Evolutionary conservation across 2,888 invertebrate species (phyloP).

Genomic region (Volucella inflata): DNA sequence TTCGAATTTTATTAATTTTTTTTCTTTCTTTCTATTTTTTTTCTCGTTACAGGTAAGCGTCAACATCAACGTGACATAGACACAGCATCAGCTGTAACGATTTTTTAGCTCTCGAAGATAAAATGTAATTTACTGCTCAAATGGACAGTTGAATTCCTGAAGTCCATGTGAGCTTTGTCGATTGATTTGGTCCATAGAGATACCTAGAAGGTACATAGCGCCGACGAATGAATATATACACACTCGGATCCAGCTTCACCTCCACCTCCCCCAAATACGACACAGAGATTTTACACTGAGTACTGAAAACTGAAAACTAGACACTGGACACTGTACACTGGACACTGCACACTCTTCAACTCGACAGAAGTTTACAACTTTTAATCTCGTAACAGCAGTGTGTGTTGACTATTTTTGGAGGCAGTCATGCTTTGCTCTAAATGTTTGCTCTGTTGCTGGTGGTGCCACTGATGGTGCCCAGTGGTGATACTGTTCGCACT

Average conservation of each 20-base stretch:
- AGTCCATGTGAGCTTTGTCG: conserved; percentile 13
- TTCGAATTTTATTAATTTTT: conserved; percentile 42
- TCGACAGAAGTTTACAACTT: conserved; percentile 9
- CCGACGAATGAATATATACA: conserved; percentile 20
- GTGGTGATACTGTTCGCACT: no score
- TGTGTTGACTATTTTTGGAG: conserved; percentile 42
- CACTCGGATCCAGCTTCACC: not conserved
- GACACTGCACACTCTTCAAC: not conserved
- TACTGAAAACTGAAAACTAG: conserved; percentile 17
- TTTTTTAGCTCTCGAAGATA: conserved; percentile 36
- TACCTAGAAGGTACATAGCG: no score
- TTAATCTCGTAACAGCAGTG: not conserved
- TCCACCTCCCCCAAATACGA: conserved; percentile 10
- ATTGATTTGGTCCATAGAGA: not conserved
- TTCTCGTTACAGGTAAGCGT: conserved; percentile 63
- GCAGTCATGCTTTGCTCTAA: conserved; percentile 45
- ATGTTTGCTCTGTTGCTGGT: conserved; percentile 20
- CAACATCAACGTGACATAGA: conserved; percentile 3
- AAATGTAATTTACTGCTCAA: conserved; percentile 71
- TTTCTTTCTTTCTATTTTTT: conserved; percentile 16
- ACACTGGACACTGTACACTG: not conserved
- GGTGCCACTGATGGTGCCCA: not conserved
- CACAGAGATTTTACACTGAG: not conserved
- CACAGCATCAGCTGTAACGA: conserved; percentile 7
- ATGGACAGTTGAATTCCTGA: conserved; percentile 54